These are phyloP conservation scores for Brachypterus glaber DNA, from an alignment of 2,888 invertebrate species.

Conservation along the genomic window DNA sequence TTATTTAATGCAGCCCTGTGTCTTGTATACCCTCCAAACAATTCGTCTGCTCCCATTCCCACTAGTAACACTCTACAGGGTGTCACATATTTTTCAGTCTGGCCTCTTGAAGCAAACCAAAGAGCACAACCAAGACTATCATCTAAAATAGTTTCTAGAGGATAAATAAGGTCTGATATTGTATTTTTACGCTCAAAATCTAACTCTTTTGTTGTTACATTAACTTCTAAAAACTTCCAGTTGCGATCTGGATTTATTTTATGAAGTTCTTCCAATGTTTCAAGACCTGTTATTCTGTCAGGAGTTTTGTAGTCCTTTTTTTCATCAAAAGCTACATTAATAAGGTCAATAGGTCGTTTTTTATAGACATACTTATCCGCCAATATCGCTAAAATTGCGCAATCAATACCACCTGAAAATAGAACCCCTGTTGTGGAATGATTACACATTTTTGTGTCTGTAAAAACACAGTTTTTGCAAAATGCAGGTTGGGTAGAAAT, in stretches of 20 bases:
- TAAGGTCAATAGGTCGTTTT: constrained; percentile 71
- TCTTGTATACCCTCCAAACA: constrained; percentile 88
- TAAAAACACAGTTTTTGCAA: constrained; percentile 54
- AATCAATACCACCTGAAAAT: constrained; percentile 96
- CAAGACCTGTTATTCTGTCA: constrained; percentile 70
- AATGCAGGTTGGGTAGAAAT: constrained; percentile 51
- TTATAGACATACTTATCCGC: constrained; percentile 59
- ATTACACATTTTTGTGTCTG: constrained; percentile 30
- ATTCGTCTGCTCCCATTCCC: constrained; percentile 96
- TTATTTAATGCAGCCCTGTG: constrained; percentile 67
- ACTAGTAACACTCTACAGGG: constrained; percentile 65
- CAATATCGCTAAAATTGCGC: constrained; percentile 77
- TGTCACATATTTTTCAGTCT: constrained; percentile 47
- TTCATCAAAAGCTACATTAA: constrained; percentile 88
- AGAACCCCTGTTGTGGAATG: constrained; percentile 49
- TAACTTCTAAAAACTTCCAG: constrained; percentile 79
- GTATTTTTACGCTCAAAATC: constrained; percentile 44
- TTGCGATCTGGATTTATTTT: constrained; percentile 57
- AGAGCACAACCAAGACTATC: constrained; percentile 93
- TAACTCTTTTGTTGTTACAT: constrained; percentile 61
- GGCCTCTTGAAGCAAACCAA: constrained; percentile 88
- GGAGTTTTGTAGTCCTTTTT: constrained; percentile 56
- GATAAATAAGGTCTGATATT: constrained; percentile 74
- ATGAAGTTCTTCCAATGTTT: constrained; percentile 60
- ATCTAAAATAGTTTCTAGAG: constrained; percentile 80